phyloP scores from a whole-genome alignment of 2,797 vertebrate species.

The Amphiprion clarkii region DNA sequence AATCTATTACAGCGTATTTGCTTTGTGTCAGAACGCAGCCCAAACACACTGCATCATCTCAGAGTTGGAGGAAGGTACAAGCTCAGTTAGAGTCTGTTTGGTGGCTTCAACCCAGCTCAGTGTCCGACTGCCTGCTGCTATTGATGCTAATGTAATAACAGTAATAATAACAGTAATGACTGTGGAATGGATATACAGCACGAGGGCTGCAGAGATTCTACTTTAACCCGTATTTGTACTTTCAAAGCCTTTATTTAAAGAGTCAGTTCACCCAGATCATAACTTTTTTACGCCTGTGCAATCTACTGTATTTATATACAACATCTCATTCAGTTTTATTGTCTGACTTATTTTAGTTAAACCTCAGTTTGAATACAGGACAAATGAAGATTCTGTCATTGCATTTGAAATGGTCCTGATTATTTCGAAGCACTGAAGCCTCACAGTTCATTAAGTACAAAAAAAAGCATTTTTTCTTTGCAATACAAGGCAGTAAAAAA shows the following conservation, averaged over 20 bases:
- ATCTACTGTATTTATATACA: too few relatives aligned
- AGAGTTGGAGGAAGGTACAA: constrained; percentile 45
- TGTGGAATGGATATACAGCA: constrained; percentile 3
- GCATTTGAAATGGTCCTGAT: too few relatives aligned
- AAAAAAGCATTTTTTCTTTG: too few relatives aligned
- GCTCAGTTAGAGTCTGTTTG: constrained; percentile 21
- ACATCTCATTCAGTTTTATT: too few relatives aligned
- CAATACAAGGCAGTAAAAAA: too few relatives aligned
- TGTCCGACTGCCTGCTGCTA: constrained; percentile 12
- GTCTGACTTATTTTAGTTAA: too few relatives aligned
- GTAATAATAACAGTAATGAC: constrained; percentile 8
- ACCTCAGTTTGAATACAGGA: too few relatives aligned
- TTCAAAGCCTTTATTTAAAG: constrained; percentile 2
- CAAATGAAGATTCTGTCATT: too few relatives aligned
- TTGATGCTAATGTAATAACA: constrained; percentile 14
- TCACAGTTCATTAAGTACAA: too few relatives aligned
- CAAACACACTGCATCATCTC: constrained; percentile 84
- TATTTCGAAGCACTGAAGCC: too few relatives aligned
- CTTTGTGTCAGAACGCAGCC: constrained; percentile 83
- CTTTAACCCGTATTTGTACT: background rate
- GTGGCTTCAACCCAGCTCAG: constrained; percentile 20
- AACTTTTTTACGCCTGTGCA: too few relatives aligned
- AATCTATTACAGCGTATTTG: constrained; percentile 85
- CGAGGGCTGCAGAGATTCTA: background rate
- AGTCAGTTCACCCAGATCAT: background rate